Conservation (phyloP, 2,888 invertebrate species). For the Drepana falcataria region DNA sequence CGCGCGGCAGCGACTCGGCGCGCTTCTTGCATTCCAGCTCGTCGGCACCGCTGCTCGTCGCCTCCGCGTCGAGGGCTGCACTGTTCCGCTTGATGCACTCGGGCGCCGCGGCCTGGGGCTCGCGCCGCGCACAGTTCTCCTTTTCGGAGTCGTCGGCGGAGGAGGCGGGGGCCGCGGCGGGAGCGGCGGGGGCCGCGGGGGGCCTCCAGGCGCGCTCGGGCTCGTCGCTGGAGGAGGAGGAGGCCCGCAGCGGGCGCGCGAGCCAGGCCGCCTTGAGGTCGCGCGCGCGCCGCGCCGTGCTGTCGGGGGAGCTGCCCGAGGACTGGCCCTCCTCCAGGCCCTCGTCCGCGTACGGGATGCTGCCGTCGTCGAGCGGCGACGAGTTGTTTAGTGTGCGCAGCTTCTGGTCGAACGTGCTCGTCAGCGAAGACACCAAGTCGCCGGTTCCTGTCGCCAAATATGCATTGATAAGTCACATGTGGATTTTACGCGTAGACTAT, state of each 20-base stretch:
- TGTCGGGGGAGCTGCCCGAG: slow-evolving; percentile 38
- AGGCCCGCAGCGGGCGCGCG: slow-evolving; percentile 56
- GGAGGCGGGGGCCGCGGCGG: slow-evolving; percentile 33
- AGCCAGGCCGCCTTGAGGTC: slow-evolving; percentile 70
- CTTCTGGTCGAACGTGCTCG: slow-evolving; percentile 91
- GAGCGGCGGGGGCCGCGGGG: slow-evolving; percentile 29
- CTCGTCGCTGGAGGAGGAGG: slow-evolving; percentile 54
- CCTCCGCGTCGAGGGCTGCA: slow-evolving; percentile 34
- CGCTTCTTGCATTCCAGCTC: slow-evolving; percentile 61
- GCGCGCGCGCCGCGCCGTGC: slow-evolving; percentile 49
- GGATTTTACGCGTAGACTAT: neutral
- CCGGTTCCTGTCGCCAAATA: slow-evolving; percentile 83
- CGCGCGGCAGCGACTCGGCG: slow-evolving; percentile 81
- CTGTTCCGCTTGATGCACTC: slow-evolving; percentile 44
- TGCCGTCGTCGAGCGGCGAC: slow-evolving; percentile 81
- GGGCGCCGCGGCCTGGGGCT: slow-evolving; percentile 16
- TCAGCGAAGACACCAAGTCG: slow-evolving; percentile 88
- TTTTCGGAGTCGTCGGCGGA: slow-evolving; percentile 58
- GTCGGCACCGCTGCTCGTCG: slow-evolving; percentile 19
- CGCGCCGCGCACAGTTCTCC: slow-evolving; percentile 50
- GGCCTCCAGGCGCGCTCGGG: slow-evolving; percentile 31
- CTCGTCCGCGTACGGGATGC: slow-evolving; percentile 86
- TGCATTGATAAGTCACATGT: slow-evolving; percentile 15
- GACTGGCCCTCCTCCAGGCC: slow-evolving; percentile 67
- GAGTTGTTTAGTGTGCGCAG: slow-evolving; percentile 85